phyloP scores from a whole-genome alignment of 2,888 invertebrate species.

The Cecidostiba fungosa region DNA sequence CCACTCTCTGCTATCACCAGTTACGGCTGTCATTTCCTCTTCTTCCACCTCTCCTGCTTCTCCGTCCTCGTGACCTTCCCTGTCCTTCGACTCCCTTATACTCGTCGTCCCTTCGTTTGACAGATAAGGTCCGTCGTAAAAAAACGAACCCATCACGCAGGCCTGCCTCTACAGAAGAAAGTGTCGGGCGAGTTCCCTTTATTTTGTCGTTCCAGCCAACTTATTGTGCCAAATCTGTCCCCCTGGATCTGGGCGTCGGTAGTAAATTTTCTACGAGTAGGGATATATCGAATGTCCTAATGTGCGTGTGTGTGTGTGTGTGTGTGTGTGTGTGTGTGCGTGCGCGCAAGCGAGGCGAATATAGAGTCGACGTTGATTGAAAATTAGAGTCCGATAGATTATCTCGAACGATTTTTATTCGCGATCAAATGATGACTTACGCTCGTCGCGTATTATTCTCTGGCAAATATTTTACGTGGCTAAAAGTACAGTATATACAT shows the following conservation, averaged over 20 bases:
- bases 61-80: conserved; percentile 21
- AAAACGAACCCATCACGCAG: not conserved
- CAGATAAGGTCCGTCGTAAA: conserved; percentile 38
- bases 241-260: not conserved
- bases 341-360: too few species aligned
- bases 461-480: not conserved
- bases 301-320: not conserved
- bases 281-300: not conserved
- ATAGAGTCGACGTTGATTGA: conserved; percentile 25
- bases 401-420: conserved; percentile 27
- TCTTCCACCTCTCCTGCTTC: not conserved
- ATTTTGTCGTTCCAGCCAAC: conserved; percentile 19
- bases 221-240: conserved; percentile 36
- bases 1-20: not conserved
- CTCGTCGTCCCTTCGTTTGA: not conserved
- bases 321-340: too few species aligned
- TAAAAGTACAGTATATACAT: too few species aligned
- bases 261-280: conserved; percentile 10
- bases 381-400: conserved; percentile 46
- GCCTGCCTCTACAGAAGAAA: not conserved
- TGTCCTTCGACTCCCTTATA: not conserved
- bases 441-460: not conserved
- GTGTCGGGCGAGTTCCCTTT: conserved; percentile 1
- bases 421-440: not conserved
- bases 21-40: conserved; percentile 8